These are phyloP conservation scores for Bos indicus DNA, from an alignment of 2,113 vertebrate species.

Conservation along the genomic window DNA sequence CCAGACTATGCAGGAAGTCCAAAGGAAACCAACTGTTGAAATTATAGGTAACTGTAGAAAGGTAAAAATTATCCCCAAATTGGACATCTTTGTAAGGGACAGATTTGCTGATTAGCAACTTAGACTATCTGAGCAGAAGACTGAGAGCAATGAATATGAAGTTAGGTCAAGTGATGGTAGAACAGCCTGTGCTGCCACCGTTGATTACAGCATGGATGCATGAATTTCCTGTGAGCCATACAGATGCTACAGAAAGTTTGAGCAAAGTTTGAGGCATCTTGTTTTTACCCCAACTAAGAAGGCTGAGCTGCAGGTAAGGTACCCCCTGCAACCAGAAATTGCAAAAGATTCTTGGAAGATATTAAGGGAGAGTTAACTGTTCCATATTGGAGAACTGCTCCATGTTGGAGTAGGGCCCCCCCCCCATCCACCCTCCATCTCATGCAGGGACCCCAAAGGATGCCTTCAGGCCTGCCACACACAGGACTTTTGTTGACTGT, in stretches of 20 bases:
- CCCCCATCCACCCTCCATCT: not conserved
- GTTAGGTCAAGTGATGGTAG: no score
- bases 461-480: not conserved
- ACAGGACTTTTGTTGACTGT: no score
- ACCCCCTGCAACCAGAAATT: not conserved
- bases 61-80: not conserved
- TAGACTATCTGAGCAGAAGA: not conserved
- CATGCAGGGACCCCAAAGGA: not conserved
- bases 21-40: not conserved
- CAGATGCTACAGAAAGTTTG: not conserved
- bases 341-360: not conserved
- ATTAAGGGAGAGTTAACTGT: not conserved
- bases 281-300: not conserved
- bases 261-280: not conserved
- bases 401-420: accelerated
- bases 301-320: not conserved
- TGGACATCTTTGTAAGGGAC: not conserved
- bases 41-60: not conserved
- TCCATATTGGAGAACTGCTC: no score
- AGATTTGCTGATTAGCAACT: not conserved
- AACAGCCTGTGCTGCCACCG: accelerated
- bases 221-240: not conserved
- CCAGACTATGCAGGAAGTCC: not conserved
- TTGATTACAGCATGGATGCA: not conserved
- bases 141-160: not conserved